Conservation (phyloP, 2,888 invertebrate species). For the Hirtodrosophila duncani region DNA sequence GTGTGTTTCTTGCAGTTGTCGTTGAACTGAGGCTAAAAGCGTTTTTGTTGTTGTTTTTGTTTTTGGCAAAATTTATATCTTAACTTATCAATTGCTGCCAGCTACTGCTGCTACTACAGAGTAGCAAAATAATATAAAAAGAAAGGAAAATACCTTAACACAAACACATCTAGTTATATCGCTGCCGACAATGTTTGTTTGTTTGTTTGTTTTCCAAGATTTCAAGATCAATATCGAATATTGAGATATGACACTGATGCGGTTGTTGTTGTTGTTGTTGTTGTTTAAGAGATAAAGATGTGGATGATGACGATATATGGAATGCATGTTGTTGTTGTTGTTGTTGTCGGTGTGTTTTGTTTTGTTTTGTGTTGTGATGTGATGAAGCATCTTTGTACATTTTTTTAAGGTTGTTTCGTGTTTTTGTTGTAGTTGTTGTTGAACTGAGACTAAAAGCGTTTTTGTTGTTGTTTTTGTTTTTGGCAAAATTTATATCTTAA, state of each 20-base stretch:
- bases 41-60: slow-evolving; percentile 8
- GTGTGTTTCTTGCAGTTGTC: slow-evolving; percentile 1
- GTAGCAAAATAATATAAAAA: too few relatives aligned
- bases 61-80: slow-evolving; percentile 16
- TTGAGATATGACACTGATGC: slow-evolving; percentile 11
- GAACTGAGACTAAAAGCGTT: slow-evolving; percentile 7
- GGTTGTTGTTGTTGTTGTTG: slow-evolving; percentile 7
- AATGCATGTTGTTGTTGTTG: slow-evolving; percentile 4
- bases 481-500: slow-evolving; percentile 13
- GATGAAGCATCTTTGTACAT: slow-evolving; percentile 21
- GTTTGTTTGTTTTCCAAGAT: too few relatives aligned
- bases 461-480: slow-evolving; percentile 8
- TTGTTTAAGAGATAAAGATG: slow-evolving; percentile 1
- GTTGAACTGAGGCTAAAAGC: slow-evolving; percentile 4
- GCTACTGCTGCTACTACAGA: slow-evolving; percentile 1
- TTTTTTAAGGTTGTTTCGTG: slow-evolving; percentile 9
- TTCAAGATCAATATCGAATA: too few relatives aligned
- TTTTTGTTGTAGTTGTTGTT: slow-evolving; percentile 4
- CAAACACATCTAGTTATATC: slow-evolving; percentile 14
- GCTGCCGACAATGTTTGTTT: too few relatives aligned
- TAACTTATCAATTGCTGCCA: slow-evolving; percentile 3
- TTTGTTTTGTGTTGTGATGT: slow-evolving; percentile 10
- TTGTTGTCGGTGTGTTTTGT: slow-evolving; percentile 7
- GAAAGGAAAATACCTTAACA: too few relatives aligned
- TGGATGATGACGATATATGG: background rate